These are phyloP conservation scores for Hyla sarda DNA, from an alignment of 2,113 vertebrate species.

Conservation along the genomic window DNA sequence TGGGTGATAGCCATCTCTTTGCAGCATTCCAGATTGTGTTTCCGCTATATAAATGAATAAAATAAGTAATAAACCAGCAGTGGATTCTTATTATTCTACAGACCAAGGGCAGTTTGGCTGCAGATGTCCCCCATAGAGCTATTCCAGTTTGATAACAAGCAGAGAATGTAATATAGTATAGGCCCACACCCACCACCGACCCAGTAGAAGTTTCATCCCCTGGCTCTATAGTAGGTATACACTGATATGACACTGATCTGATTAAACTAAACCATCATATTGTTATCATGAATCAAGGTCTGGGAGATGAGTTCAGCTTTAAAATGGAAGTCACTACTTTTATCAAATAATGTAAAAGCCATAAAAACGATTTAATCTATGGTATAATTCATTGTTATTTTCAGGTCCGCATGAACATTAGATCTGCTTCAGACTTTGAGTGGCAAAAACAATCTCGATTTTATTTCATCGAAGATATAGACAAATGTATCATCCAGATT, in stretches of 20 bases:
- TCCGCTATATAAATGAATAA: too few relatives aligned
- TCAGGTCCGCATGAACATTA: constrained; percentile 72
- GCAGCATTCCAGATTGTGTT: too few relatives aligned
- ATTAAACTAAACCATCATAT: neutral
- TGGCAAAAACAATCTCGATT: constrained; percentile 76
- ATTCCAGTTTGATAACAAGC: too few relatives aligned
- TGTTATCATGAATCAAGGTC: neutral
- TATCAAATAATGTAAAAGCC: neutral
- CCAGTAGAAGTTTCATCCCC: too few relatives aligned
- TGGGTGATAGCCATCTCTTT: too few relatives aligned
- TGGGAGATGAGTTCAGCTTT: neutral
- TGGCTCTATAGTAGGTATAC: neutral
- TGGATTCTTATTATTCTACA: too few relatives aligned
- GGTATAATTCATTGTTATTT: neutral
- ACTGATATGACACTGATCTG: neutral
- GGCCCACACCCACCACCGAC: too few relatives aligned
- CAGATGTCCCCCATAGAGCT: too few relatives aligned
- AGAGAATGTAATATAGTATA: neutral
- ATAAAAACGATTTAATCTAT: neutral
- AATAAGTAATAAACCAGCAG: too few relatives aligned
- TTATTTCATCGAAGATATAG: constrained; percentile 73
- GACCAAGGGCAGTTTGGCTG: too few relatives aligned
- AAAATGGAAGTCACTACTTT: neutral
- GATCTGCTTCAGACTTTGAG: constrained; percentile 72
- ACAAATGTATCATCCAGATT: constrained; percentile 73